Percentiles rank a stretch among this genome's conserved stretches.
These are phyloP conservation scores for Tiaroga cobitis DNA, from an alignment of 2,797 vertebrate species.

Conservation along the genomic window DNA sequence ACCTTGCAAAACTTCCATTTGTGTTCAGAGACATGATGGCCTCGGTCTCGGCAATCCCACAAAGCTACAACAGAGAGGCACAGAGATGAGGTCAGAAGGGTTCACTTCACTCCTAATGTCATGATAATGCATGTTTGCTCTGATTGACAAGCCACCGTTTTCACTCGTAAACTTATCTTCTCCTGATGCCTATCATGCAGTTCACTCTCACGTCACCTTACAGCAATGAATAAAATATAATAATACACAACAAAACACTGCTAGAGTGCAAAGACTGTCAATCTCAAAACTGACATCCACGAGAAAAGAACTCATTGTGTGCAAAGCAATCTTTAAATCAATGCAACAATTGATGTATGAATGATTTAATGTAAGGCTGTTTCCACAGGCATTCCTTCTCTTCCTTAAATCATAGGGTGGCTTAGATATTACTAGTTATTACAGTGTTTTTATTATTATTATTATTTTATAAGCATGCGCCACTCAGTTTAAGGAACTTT, in stretches of 20 bases:
- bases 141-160: constrained; percentile 39
- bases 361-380: neutral
- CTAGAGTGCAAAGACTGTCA: neutral
- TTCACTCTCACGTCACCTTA: constrained; percentile 3
- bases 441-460: neutral
- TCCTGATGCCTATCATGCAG: neutral
- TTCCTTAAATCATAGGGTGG: neutral
- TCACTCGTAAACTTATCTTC: neutral
- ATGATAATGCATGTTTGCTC: constrained; percentile 24
- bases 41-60: neutral
- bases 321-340: neutral
- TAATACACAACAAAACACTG: neutral
- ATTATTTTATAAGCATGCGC: neutral
- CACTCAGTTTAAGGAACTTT: neutral
- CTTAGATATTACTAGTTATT: neutral
- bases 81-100: constrained; percentile 46
- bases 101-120: constrained; percentile 44
- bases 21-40: neutral
- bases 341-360: neutral
- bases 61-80: constrained; percentile 22
- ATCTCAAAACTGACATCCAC: neutral
- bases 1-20: neutral
- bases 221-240: neutral
- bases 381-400: neutral
- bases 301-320: neutral